Evolutionary conservation across 2,888 invertebrate species (phyloP).

Genomic region (Cephus runcator): DNA sequence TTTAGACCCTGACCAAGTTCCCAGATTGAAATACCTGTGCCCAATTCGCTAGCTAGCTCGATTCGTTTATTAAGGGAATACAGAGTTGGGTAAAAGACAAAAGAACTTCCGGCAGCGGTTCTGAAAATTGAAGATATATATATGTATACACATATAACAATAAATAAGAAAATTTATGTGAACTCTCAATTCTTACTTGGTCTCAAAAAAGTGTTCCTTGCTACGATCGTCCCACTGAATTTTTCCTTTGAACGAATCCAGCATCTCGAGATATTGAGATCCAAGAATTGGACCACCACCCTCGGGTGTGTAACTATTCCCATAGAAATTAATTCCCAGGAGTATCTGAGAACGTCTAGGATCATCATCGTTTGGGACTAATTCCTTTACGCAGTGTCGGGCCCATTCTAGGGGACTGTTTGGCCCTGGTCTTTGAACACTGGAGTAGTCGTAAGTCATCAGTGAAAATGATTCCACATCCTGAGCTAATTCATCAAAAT

Average conservation of each 20-base stretch:
- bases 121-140: constrained; percentile 62
- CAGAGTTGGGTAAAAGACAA: constrained; percentile 91
- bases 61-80: constrained; percentile 84
- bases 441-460: constrained; percentile 98
- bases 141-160: neutral
- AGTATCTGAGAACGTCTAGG: constrained; percentile 81
- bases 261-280: constrained; percentile 79
- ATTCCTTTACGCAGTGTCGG: constrained; percentile 77
- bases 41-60: constrained; percentile 81
- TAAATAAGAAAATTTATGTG: constrained; percentile 1
- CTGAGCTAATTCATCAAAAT: constrained; percentile 82
- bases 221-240: constrained; percentile 81
- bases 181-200: constrained; percentile 73
- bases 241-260: constrained; percentile 81
- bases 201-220: constrained; percentile 87
- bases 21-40: constrained; percentile 92
- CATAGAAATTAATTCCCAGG: constrained; percentile 93
- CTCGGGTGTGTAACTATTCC: constrained; percentile 84
- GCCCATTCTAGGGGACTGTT: constrained; percentile 92
- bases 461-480: constrained; percentile 88
- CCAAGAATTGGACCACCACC: constrained; percentile 88
- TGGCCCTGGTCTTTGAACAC: constrained; percentile 84
- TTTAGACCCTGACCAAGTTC: constrained; percentile 96
- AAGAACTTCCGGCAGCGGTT: constrained; percentile 75
- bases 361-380: constrained; percentile 73